Base-by-base conservation (phyloP, 2,113 vertebrate genomes). In the Cebidichthys violaceus region DNA sequence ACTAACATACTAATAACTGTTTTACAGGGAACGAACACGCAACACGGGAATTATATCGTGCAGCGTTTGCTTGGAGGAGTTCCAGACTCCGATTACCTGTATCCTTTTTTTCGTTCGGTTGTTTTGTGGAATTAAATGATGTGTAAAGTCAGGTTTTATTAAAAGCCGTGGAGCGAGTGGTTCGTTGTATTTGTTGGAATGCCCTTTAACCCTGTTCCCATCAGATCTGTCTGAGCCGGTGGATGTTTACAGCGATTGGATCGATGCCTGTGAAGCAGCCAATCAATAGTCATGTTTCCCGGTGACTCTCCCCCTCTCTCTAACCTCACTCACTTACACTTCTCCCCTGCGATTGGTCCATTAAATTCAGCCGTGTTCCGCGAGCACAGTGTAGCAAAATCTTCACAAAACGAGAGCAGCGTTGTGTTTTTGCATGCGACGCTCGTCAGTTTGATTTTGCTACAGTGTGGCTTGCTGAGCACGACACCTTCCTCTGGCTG, bases 181-280 rank as follows among this genome's bases (percentile, higher is more conserved):
- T 75, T 29, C 0, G 15, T 22, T 35, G 37, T 52, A 41, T 50
- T 50, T 20, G 7, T 4, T 62, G 35, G 27, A 37, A 54, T 8
- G 43, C n/a, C 82, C 90, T 85, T 94, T 90, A 88, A 92, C 76
- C 5, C 11, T 2, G 9, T 24, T 45, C 52, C n/a, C 64, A 1
- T 62, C 65, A 98, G 97, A 99, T 93, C 96, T 99, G 55, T 99
- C 97, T 0, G 97, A 98, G 85, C 94, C 97, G 0, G 97, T 99
- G 84, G 97, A 99, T 0, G 97, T 98, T 35, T 98, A 98, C 94
- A 98, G 97, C 17, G 97, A 99, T 47, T 99, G 97, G 97, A 99
- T 99, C 90, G 97, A 99, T 0, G 97, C 97, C 82, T 99, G 97
- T 22, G 97, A 99, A 93, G 95, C 97, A 6, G 97, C 97, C 86